Conservation (phyloP, 1,140 invertebrate species). For the Manduca sexta region DNA sequence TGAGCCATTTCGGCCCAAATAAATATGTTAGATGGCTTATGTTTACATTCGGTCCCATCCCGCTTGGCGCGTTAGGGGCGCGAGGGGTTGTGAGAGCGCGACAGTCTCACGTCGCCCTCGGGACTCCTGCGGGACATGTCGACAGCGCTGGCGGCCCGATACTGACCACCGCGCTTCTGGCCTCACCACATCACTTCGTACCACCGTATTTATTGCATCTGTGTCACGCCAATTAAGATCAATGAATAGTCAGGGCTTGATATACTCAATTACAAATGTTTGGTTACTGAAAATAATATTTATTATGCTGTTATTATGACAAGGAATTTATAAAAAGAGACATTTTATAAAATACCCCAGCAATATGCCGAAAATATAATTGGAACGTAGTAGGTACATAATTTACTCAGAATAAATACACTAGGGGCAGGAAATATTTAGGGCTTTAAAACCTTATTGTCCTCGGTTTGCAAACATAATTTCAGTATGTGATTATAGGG, state of each 20-base stretch:
- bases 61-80: conserved; percentile 30
- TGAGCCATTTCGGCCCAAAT: conserved; percentile 58
- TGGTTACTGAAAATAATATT: too few relatives aligned
- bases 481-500: too few relatives aligned
- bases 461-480: too few relatives aligned
- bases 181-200: conserved; percentile 39
- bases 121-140: conserved; percentile 29
- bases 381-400: too few relatives aligned
- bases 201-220: conserved; percentile 41
- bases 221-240: conserved; percentile 63
- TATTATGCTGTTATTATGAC: too few relatives aligned
- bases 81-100: conserved; percentile 3
- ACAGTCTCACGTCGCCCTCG: conserved; percentile 18
- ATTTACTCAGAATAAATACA: too few relatives aligned
- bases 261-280: too few relatives aligned
- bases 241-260: conserved; percentile 37
- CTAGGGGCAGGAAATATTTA: not conserved
- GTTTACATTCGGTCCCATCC: conserved; percentile 61
- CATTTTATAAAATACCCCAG: too few relatives aligned
- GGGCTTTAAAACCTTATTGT: not conserved
- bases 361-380: too few relatives aligned
- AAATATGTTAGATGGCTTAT: conserved; percentile 47
- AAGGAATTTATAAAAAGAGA: too few relatives aligned
- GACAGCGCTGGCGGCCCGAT: conserved; percentile 23
- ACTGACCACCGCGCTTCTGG: conserved; percentile 27